Evolutionary conservation across 2,797 vertebrate genomes (phyloP), one percentile per base, ranked within the genome.

Genomic region (Thamnophis elegans): DNA sequence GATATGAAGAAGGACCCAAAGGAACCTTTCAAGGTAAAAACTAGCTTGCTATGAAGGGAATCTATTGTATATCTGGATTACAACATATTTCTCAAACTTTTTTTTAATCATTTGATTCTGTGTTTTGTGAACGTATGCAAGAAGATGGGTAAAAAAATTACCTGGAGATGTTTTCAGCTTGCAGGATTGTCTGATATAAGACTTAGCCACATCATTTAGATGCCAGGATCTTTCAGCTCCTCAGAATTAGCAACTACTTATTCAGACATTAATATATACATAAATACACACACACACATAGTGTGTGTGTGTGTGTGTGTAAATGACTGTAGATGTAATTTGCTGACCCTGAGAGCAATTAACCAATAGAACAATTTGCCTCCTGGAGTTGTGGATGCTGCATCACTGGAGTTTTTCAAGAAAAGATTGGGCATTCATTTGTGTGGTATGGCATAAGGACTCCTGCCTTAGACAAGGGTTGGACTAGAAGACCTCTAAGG

Each of bases 1-100:
- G 90, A 90, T 42, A 93, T 85, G 25, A 91, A 97, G 91, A 96
- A 94, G 62, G 94, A 91, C 88, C 42, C 4, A 5, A 78, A 18
- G 0, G 92, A 88, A 89, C 1, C 65, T 32, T 59, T 60, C 53
- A 16, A 68, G 51, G 96, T 96, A 94, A 95, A 95, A 25, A 42
- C 0, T 42, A 51, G 26, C 6, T 89, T 68, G 14, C 51, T 36
- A 20, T 36, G 82, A 26, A 25, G 91, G 6, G 18, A 9, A 28
- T 59, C 9, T 47, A 18, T 28, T 47, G 13, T 42, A 42, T 7
- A n/a, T 26, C 13, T 92, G 36, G 14, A 54, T 88, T 89, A 56
- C 26, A 10, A 51, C 42, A 62, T 47, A 4, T 78, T 59, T 88
- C n/a, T 65, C 10, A 59, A 59, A 88, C 13, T 2, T 10, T 65